Conservation (phyloP, 2,888 invertebrate genomes). For the Drosophila tanythrix region DNA sequence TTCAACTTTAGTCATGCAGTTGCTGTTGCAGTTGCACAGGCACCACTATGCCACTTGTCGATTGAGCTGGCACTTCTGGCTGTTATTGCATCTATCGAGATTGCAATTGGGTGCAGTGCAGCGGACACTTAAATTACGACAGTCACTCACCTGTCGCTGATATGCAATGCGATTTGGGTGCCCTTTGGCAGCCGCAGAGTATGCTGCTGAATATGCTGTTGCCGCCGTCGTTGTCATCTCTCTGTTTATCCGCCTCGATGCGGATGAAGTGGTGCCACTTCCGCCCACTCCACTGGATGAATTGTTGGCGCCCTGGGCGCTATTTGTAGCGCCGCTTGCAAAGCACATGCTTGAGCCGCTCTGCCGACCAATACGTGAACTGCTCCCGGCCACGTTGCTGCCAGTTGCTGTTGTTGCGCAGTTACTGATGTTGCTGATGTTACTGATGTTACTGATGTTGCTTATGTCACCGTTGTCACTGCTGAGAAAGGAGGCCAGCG, state of each 20-base stretch:
- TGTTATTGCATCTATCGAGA: constrained; percentile 5
- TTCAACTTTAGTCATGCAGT: neutral
- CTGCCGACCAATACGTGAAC: constrained; percentile 36
- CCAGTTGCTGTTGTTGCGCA: constrained; percentile 12
- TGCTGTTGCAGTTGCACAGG: neutral
- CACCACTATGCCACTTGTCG: neutral
- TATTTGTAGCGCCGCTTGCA: constrained; percentile 41
- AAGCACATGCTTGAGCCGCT: constrained; percentile 43
- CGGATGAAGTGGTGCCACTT: constrained; percentile 29
- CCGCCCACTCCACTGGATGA: constrained; percentile 33
- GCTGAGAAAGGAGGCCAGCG: constrained; percentile 81
- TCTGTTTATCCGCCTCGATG: constrained; percentile 76
- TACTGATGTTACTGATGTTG: constrained; percentile 24
- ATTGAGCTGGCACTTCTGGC: neutral
- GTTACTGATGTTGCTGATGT: constrained; percentile 7
- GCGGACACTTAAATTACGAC: neutral
- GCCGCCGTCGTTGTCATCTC: constrained; percentile 67
- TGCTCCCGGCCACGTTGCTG: constrained; percentile 17
- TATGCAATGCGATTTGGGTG: constrained; percentile 85
- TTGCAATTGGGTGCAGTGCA: constrained; percentile 1
- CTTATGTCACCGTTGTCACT: constrained; percentile 41
- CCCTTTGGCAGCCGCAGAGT: constrained; percentile 84
- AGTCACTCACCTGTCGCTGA: constrained; percentile 84
- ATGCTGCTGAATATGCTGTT: constrained; percentile 55
- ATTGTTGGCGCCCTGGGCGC: constrained; percentile 49